Conservation (phyloP, 2,113 vertebrate genomes). For the Cavia porcellus region DNA sequence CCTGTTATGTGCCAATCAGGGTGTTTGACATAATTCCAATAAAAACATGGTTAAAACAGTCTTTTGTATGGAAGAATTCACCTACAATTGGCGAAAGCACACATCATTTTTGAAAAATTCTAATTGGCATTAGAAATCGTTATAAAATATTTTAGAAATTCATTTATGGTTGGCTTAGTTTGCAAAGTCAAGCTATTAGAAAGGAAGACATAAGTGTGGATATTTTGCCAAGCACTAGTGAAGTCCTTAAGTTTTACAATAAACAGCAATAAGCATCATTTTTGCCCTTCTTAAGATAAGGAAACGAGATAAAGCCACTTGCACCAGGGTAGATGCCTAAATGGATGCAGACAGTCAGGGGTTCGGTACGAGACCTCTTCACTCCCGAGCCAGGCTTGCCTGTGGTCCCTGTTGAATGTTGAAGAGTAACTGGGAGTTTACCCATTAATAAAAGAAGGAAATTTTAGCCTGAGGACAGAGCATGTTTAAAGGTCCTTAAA, state of each 20-base stretch:
- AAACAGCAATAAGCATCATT: not conserved
- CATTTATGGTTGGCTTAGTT: not conserved
- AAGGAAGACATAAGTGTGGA: not conserved
- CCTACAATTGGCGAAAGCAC: not conserved
- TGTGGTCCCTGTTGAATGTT: not conserved
- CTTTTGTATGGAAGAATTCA: not conserved
- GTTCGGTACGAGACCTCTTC: not conserved
- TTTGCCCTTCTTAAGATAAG: constrained; percentile 2
- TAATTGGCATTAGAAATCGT: not conserved
- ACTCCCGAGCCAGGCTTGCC: not conserved
- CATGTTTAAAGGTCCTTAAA: not conserved
- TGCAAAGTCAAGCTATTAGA: not conserved
- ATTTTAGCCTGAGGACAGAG: not conserved
- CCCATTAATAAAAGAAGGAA: not conserved
- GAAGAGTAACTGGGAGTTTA: not conserved
- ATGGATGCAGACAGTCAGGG: not conserved
- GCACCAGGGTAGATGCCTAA: not conserved
- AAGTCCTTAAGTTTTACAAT: not conserved
- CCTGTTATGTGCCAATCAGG: not conserved
- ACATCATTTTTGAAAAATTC: not conserved
- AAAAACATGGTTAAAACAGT: not conserved
- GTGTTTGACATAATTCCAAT: not conserved
- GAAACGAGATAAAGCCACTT: not conserved
- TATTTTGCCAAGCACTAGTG: not conserved
- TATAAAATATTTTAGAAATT: not conserved